A percentile compares a stretch with the other conserved stretches of the same genome.
Evolutionary conservation across 1,140 invertebrate genomes (phyloP).

Genomic region (Antheraea pernyi): DNA sequence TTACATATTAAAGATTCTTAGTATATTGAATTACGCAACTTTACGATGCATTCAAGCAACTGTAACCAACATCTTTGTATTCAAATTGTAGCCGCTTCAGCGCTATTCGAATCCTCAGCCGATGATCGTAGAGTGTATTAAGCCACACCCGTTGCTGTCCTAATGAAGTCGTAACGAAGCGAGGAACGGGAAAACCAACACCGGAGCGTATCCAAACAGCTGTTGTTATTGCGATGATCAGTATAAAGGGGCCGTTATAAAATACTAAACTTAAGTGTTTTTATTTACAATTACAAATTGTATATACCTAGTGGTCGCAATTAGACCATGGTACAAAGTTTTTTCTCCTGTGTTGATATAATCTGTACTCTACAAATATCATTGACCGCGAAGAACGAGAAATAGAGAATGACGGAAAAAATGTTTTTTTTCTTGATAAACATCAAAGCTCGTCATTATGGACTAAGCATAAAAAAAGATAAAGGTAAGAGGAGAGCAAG

Average conservation of each 20-base stretch:
- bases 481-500: no score
- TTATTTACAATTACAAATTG: no score
- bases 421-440: no score
- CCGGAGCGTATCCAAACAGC: slow-evolving; percentile 44
- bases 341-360: no score
- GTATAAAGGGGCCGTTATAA: slow-evolving; percentile 31
- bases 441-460: no score
- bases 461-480: no score
- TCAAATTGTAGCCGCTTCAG: not conserved
- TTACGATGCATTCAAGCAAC: not conserved
- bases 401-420: no score
- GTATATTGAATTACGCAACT: not conserved
- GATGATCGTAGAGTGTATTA: slow-evolving; percentile 18
- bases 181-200: slow-evolving; percentile 60
- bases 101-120: not conserved
- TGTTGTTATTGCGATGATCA: slow-evolving; percentile 57
- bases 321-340: no score
- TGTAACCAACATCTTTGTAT: not conserved
- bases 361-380: no score
- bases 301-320: no score
- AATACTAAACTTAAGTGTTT: slow-evolving; percentile 17
- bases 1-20: no score
- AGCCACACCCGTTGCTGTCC: slow-evolving; percentile 32
- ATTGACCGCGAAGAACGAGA: no score
- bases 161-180: slow-evolving; percentile 68